Evolutionary conservation across 2,113 vertebrate genomes (phyloP).

Genomic region (Pelecanoides urinatrix): DNA sequence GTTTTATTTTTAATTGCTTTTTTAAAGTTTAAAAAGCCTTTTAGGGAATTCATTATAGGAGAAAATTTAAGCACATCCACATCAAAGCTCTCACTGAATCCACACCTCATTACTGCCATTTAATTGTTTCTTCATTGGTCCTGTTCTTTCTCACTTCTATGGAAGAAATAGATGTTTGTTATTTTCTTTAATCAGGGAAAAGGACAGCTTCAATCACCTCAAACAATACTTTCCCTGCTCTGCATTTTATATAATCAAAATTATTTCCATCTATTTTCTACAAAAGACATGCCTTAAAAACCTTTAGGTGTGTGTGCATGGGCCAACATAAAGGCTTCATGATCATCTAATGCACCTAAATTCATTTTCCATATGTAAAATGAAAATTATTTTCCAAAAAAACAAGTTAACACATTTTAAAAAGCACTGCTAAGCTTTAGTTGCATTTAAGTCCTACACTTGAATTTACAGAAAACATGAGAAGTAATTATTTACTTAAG

Average conservation of each 20-base stretch:
- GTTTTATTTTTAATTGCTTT: background rate
- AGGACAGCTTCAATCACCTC: background rate
- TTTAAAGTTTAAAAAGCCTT: background rate
- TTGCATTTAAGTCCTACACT: background rate
- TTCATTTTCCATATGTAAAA: background rate
- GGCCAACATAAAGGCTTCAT: background rate
- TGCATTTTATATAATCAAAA: background rate
- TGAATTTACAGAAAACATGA: background rate
- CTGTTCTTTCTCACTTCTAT: background rate
- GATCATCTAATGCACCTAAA: background rate
- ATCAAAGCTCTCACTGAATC: background rate
- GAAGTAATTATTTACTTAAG: background rate
- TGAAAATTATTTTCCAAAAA: background rate
- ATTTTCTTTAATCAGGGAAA: background rate
- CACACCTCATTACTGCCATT: background rate
- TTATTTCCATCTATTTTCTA: background rate
- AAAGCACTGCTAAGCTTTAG: background rate
- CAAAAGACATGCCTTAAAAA: background rate
- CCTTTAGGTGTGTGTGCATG: background rate
- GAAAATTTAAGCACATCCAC: background rate
- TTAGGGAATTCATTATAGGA: background rate
- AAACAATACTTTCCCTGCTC: background rate
- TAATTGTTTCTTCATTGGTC: background rate
- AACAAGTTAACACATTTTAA: background rate
- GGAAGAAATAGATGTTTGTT: background rate